phyloP scores from a whole-genome alignment of 2,888 invertebrate species.

The Gastracanthus pulcherrimus region DNA sequence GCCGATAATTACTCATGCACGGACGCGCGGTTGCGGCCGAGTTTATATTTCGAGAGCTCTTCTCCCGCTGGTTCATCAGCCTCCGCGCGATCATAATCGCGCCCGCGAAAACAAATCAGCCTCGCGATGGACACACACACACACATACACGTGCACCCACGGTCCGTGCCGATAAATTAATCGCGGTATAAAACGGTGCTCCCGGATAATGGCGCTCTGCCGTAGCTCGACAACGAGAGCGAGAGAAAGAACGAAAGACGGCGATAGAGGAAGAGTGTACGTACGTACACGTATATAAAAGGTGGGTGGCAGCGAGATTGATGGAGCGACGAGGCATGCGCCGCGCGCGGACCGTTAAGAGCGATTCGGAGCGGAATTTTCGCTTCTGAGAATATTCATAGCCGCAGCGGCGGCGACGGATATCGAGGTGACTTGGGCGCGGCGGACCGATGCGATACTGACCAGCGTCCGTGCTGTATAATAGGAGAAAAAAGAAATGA shows the following conservation, averaged over 20 bases:
- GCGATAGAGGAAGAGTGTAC: no score
- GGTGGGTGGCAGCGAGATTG: conserved; percentile 1
- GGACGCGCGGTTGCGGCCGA: neutral
- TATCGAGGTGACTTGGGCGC: neutral
- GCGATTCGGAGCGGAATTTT: conserved; percentile 36
- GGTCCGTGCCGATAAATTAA: conserved; percentile 22
- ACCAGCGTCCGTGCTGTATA: neutral
- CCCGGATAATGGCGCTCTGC: neutral
- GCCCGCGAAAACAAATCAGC: neutral
- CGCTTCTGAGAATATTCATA: conserved; percentile 16
- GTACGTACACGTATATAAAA: no score
- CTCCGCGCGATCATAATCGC: neutral
- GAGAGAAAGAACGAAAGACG: neutral
- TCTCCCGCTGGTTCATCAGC: no score
- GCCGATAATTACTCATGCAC: conserved; percentile 8
- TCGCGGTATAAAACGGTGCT: neutral
- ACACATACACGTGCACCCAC: neutral
- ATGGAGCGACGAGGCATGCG: conserved; percentile 8
- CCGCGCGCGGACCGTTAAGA: conserved; percentile 16
- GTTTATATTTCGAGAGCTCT: no score
- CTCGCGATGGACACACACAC: neutral
- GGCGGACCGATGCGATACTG: no score
- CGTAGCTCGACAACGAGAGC: neutral
- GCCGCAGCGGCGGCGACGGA: neutral
- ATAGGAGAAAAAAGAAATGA: neutral